Percentiles rank a stretch among this genome's conserved stretches.
phyloP scores from a whole-genome alignment of 2,888 invertebrate genomes.

The Temnothorax rugatulus region DNA sequence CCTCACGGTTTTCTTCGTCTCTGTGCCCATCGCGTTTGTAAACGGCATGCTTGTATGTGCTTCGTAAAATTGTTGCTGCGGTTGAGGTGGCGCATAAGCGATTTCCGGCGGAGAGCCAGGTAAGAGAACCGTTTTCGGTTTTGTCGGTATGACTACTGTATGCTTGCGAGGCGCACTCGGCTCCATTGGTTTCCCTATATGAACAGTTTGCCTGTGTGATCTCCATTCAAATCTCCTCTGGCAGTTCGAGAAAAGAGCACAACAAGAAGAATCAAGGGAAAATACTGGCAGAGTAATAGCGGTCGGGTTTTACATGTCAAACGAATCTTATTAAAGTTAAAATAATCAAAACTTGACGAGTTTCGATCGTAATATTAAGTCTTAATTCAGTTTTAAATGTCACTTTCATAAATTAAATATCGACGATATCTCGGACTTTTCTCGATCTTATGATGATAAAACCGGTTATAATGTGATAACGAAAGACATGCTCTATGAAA shows the following conservation, averaged over 20 bases:
- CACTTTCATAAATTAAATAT: slow-evolving; percentile 1
- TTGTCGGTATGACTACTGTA: slow-evolving; percentile 65
- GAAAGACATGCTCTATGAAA: neutral
- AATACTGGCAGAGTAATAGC: neutral
- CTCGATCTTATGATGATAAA: slow-evolving; percentile 35
- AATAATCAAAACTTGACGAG: neutral
- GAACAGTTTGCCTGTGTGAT: slow-evolving; percentile 75
- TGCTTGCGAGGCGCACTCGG: slow-evolving; percentile 83
- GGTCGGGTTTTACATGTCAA: neutral
- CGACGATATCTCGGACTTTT: slow-evolving; percentile 23
- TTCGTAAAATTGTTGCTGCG: slow-evolving; percentile 87
- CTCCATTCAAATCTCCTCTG: slow-evolving; percentile 53
- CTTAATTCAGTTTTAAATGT: neutral
- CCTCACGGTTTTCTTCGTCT: slow-evolving; percentile 90
- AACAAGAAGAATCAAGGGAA: slow-evolving; percentile 13
- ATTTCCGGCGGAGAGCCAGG: slow-evolving; percentile 89
- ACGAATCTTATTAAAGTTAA: slow-evolving; percentile 18
- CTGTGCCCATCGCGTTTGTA: slow-evolving; percentile 89
- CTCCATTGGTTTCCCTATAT: slow-evolving; percentile 82
- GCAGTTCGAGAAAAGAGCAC: slow-evolving; percentile 27
- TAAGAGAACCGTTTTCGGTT: slow-evolving; percentile 86
- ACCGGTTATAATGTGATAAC: slow-evolving; percentile 12
- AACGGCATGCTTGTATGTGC: slow-evolving; percentile 88
- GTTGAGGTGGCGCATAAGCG: slow-evolving; percentile 86
- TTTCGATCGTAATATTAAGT: neutral